Conservation (phyloP, 2,797 vertebrate species). For the Anguilla pacifica region DNA sequence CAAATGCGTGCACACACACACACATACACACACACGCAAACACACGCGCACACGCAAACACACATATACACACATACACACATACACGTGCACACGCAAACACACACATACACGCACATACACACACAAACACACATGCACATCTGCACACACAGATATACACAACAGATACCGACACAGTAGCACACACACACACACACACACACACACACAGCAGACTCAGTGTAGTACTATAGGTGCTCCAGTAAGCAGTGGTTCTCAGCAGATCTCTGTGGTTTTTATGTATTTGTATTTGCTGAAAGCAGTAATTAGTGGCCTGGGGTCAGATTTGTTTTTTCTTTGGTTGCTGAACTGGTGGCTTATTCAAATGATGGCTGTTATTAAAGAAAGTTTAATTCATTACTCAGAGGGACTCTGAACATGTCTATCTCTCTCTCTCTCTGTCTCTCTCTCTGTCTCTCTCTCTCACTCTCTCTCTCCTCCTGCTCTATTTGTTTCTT, state of each 20-base stretch:
- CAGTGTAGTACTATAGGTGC: no score
- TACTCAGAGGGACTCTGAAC: background rate
- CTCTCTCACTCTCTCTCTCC: slow-evolving; percentile 34
- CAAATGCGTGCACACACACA: background rate
- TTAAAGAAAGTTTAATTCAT: background rate
- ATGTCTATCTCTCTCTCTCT: background rate
- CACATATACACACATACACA: no score
- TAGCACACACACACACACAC: no score
- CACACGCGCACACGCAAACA: no score
- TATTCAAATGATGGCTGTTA: background rate
- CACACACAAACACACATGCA: no score
- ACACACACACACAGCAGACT: no score
- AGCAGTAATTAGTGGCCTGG: background rate
- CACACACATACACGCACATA: no score
- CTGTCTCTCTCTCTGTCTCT: slow-evolving; percentile 1
- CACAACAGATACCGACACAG: no score
- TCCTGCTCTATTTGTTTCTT: background rate
- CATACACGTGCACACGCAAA: no score
- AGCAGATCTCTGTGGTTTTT: background rate
- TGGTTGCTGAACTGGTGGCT: background rate
- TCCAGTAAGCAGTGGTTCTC: no score
- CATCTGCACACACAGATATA: no score
- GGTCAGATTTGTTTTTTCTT: background rate
- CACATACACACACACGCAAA: background rate
- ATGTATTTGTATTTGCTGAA: background rate